Base-by-base conservation (phyloP, 2,797 vertebrate species). In the Cossypha caffra region DNA sequence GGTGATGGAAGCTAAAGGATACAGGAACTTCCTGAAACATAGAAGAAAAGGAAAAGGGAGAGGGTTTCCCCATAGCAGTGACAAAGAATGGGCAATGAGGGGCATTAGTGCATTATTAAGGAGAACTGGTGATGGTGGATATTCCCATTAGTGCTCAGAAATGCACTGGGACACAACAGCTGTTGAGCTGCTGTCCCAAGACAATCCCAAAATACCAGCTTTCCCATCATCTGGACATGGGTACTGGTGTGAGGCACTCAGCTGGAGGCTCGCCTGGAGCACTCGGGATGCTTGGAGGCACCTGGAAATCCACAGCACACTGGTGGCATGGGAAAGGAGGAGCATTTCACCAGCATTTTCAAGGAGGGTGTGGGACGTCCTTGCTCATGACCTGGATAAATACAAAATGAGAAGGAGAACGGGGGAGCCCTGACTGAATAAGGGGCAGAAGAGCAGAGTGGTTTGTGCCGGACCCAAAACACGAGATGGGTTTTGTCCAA, bases 401-500 rank as follows among this genome's bases (percentile, higher is more conserved):
- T 2, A 21, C 13, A 37, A 47, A 66, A 25, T 4, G 13, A 28
- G 61, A 28, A 55, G 54, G 55, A 14, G 29, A 51, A 31, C 1
- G 0, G 24, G 3, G 10, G 28, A 17, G 16, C 7, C 3, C 43
- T 31, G 72, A 14, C 14, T 0, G 33, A 6, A 4, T 6, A 5
- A 15, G 20, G 47, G 38, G 40, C 23, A 61, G 16, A 13, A 28
- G 62, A 24, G 33, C 5, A 0, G 10, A 0, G 2, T 2, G 21
- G 12, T 16, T 31, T 28, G 7, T 14, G 31, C 69, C 24, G 9
- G 37, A 11, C 47, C 58, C 16, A 43, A 58, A 5, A 3, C 62
- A 58, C 0, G 0, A 18, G 3, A 2, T 0, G 0, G 24, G 52
- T 33, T 28, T 5, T 6, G 26, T 33, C 77, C 0, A 0, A 20